Conservation (phyloP, 2,888 invertebrate species). For the Microplitis deprimator region DNA sequence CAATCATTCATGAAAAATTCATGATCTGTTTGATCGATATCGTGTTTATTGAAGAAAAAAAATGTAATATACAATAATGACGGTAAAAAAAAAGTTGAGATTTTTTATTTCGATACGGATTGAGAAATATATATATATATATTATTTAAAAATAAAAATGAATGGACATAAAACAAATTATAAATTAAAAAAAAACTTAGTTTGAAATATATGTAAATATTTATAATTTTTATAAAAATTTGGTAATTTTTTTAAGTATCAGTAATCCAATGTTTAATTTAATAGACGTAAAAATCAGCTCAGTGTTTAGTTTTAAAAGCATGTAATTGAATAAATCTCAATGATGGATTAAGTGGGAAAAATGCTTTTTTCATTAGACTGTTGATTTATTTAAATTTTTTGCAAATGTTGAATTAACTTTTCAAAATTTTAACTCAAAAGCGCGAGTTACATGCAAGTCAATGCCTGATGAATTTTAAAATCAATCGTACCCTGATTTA, state of each 20-base stretch:
- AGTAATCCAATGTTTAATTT: neutral
- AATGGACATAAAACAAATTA: neutral
- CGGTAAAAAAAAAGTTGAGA: neutral
- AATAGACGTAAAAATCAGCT: neutral
- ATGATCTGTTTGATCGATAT: neutral
- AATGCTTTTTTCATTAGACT: neutral
- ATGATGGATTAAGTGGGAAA: neutral
- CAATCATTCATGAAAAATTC: neutral
- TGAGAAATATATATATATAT: neutral
- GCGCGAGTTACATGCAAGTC: slow-evolving; percentile 5
- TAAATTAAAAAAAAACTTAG: no score
- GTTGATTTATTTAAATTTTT: neutral
- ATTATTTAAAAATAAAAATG: neutral
- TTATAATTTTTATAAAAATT: neutral
- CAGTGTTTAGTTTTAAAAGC: neutral
- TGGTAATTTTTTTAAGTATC: neutral
- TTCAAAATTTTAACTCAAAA: slow-evolving; percentile 19
- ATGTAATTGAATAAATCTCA: neutral
- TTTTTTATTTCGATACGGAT: neutral
- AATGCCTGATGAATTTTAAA: neutral
- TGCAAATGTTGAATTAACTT: neutral
- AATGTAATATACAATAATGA: neutral
- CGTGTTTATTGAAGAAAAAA: neutral
- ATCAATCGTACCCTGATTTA: neutral
- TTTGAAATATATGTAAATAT: no score